Percentiles rank a stretch among this genome's conserved stretches.
Evolutionary conservation across 2,888 invertebrate genomes (phyloP).

Genomic region (Therioaphis trifolii): DNA sequence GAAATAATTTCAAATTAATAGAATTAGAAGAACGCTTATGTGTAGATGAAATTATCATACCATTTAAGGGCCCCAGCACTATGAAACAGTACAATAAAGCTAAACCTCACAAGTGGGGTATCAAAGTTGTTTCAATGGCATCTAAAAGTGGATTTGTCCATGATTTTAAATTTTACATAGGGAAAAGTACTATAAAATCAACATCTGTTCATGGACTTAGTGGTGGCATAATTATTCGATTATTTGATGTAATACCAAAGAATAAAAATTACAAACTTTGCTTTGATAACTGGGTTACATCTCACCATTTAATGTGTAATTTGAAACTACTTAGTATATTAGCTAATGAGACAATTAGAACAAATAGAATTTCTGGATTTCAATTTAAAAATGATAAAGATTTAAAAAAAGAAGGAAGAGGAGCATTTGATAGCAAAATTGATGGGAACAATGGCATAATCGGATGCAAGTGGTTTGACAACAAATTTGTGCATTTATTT

Average conservation of each 20-base stretch:
- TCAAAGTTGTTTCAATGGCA: constrained; percentile 68
- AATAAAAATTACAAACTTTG: constrained; percentile 65
- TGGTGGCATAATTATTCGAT: constrained; percentile 67
- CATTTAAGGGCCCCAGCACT: constrained; percentile 67
- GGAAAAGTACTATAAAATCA: constrained; percentile 66
- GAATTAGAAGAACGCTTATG: constrained; percentile 66
- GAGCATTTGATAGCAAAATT: constrained; percentile 61
- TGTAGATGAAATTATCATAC: constrained; percentile 68
- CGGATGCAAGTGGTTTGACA: constrained; percentile 65
- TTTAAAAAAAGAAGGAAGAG: constrained; percentile 63
- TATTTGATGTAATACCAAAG: constrained; percentile 65
- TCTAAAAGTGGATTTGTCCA: constrained; percentile 67
- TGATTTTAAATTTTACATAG: constrained; percentile 67
- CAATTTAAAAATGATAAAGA: constrained; percentile 61
- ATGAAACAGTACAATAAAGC: constrained; percentile 67
- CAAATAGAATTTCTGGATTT: too few relatives aligned
- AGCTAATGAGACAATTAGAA: constrained; percentile 63
- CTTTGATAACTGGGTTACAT: constrained; percentile 66
- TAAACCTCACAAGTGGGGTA: constrained; percentile 68
- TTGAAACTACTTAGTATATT: constrained; percentile 63
- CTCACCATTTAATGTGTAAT: constrained; percentile 59
- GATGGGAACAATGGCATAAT: constrained; percentile 62
- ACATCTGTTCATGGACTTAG: constrained; percentile 64
- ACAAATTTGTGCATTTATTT: constrained; percentile 64
- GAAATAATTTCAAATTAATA: background rate